A percentile compares a stretch with the other conserved stretches of the same genome.
Evolutionary conservation across 2,797 vertebrate genomes (phyloP).

Genomic region (Crypturellus tataupa): DNA sequence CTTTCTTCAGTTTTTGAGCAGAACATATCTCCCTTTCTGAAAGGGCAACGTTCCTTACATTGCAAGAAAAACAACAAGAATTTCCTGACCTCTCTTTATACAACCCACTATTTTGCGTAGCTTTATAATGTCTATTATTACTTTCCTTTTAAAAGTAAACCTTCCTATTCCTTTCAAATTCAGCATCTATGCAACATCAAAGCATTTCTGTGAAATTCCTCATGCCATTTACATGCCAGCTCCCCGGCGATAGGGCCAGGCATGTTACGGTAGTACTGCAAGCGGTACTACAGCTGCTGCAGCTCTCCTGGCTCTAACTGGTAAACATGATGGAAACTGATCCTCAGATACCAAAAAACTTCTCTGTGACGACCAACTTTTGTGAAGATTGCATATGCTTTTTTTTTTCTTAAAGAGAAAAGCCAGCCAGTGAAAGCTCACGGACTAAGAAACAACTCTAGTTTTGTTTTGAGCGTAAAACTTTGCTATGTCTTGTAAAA

Average conservation of each 20-base stretch:
- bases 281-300: neutral
- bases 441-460: neutral
- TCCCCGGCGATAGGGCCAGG: neutral
- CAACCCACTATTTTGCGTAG: neutral
- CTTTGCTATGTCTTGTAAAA: neutral
- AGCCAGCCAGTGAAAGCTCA: neutral
- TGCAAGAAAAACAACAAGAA: neutral
- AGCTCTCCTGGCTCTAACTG: neutral
- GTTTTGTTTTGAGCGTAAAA: conserved; percentile 6
- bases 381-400: neutral
- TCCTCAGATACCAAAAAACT: neutral
- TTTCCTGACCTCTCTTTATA: neutral
- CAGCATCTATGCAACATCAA: neutral
- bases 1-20: neutral
- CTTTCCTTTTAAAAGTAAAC: conserved; percentile 2
- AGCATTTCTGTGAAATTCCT: neutral
- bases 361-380: neutral
- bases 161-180: neutral
- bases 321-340: neutral
- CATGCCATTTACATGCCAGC: neutral
- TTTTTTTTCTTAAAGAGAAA: neutral
- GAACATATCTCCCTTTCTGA: neutral
- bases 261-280: neutral
- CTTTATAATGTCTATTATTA: neutral
- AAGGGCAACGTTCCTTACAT: neutral